Evolutionary conservation across 1,140 invertebrate species (phyloP).

Genomic region (Anoplolepis gracilipes): DNA sequence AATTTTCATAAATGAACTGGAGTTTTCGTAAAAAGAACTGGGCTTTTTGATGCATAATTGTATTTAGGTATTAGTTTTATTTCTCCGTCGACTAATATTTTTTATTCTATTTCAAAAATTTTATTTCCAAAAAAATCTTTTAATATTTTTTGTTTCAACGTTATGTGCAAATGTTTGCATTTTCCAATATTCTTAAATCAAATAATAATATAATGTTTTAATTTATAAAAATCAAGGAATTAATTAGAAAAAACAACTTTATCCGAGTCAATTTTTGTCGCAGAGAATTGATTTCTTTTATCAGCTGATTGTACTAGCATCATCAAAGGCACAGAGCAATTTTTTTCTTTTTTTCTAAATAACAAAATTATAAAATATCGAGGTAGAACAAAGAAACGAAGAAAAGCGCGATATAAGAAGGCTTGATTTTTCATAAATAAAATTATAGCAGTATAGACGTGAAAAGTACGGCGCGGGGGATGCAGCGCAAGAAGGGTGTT

Average conservation of each 20-base stretch:
- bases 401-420: background rate
- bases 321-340: background rate
- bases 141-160: too few relatives aligned
- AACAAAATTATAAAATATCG: background rate
- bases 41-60: too few relatives aligned
- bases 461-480: background rate
- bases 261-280: background rate
- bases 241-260: background rate
- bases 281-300: background rate
- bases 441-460: slow-evolving; percentile 3
- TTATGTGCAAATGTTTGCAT: too few relatives aligned
- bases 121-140: too few relatives aligned
- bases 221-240: background rate
- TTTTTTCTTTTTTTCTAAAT: background rate
- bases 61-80: too few relatives aligned
- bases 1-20: too few relatives aligned
- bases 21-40: too few relatives aligned
- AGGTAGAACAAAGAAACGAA: background rate
- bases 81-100: too few relatives aligned
- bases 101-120: too few relatives aligned
- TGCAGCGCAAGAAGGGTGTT: background rate
- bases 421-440: slow-evolving; percentile 20
- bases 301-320: background rate
- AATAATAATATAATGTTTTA: background rate
- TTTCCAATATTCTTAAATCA: too few relatives aligned